Conservation (phyloP, 1,140 invertebrate species). For the Heliconius melpomene region DNA sequence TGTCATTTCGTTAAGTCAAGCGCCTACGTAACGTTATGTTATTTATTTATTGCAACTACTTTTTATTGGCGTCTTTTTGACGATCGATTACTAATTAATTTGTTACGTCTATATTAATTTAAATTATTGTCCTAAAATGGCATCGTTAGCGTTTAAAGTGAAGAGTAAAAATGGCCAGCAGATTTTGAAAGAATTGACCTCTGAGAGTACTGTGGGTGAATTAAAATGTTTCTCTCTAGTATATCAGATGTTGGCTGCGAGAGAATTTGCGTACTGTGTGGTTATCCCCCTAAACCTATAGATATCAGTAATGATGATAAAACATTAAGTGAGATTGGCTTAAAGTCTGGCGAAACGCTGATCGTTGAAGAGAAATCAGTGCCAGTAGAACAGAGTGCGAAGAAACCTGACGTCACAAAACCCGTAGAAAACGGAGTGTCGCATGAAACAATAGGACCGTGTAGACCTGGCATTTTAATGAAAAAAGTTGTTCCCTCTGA, state of each 20-base stretch:
- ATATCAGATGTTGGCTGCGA: constrained; percentile 85
- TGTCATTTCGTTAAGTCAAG: constrained; percentile 60
- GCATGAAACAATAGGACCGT: constrained; percentile 59
- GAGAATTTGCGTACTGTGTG: constrained; percentile 86
- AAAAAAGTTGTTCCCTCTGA: constrained; percentile 95
- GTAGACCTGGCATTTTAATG: constrained; percentile 89
- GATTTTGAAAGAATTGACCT: constrained; percentile 84
- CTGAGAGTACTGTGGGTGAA: constrained; percentile 85
- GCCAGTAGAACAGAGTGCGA: constrained; percentile 30
- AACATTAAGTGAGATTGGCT: constrained; percentile 83
- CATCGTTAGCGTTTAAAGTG: constrained; percentile 84
- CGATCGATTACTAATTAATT: constrained; percentile 42
- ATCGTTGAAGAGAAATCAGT: constrained; percentile 89
- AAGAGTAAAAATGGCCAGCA: constrained; percentile 89
- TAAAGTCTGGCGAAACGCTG: constrained; percentile 91
- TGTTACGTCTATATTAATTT: constrained; percentile 29
- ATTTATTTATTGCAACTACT: constrained; percentile 67
- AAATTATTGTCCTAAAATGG: constrained; percentile 69
- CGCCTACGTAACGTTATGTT: constrained; percentile 59
- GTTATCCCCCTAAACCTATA: constrained; percentile 92
- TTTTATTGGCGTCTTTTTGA: constrained; percentile 55
- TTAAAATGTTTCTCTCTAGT: constrained; percentile 87
- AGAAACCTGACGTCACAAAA: constrained; percentile 51
- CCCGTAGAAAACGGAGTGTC: constrained; percentile 64
- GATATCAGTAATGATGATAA: constrained; percentile 81